A percentile compares a stretch with the other conserved stretches of the same genome.
Evolutionary conservation across 2,888 invertebrate genomes (phyloP).

Genomic region (Glomeris marginata): DNA sequence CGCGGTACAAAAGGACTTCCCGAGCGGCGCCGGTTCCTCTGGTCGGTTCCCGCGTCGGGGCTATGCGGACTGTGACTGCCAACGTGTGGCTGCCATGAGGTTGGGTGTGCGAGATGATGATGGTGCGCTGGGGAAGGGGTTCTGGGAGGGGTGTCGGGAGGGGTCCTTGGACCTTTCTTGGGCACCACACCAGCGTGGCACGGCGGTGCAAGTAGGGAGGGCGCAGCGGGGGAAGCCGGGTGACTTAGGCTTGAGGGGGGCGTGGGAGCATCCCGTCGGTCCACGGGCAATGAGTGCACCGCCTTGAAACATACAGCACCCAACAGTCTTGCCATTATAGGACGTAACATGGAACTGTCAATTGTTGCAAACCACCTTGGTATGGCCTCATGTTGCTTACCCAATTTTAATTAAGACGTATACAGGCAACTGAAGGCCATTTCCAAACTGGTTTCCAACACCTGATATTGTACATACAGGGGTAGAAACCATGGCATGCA

Average conservation of each 20-base stretch:
- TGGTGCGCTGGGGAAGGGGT: slow-evolving; percentile 18
- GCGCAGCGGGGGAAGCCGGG: too few species aligned
- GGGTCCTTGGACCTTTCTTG: slow-evolving; percentile 18
- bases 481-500: too few species aligned
- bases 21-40: slow-evolving; percentile 1
- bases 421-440: too few species aligned
- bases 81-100: background rate
- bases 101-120: slow-evolving; percentile 6
- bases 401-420: too few species aligned
- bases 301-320: background rate
- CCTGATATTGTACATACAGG: too few species aligned
- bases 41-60: too few species aligned
- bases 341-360: background rate
- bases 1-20: too few species aligned
- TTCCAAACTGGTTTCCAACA: too few species aligned
- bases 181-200: background rate
- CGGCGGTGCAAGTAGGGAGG: too few species aligned
- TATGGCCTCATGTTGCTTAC: too few species aligned
- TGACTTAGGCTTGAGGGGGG: too few species aligned
- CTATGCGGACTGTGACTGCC: background rate
- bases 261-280: background rate
- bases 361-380: background rate
- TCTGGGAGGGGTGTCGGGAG: slow-evolving; percentile 21
- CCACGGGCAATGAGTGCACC: background rate
- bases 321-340: too few species aligned